These are phyloP conservation scores for Tipula helvola DNA, from an alignment of 2,888 invertebrate species.

Conservation along the genomic window DNA sequence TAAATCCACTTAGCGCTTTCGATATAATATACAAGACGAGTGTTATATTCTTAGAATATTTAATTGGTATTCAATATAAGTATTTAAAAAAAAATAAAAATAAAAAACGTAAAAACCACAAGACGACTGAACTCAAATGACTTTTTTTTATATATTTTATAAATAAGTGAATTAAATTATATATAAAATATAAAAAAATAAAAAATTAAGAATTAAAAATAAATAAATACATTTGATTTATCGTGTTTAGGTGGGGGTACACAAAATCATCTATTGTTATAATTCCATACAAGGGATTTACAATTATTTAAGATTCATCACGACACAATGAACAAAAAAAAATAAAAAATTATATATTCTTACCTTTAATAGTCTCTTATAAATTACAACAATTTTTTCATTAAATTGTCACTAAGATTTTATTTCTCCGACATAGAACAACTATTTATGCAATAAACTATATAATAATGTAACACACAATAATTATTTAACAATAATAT, in stretches of 20 bases:
- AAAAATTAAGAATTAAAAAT: neutral
- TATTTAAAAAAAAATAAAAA: neutral
- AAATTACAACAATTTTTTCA: neutral
- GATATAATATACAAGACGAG: neutral
- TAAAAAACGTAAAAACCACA: neutral
- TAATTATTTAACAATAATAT: neutral
- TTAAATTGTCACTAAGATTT: constrained; percentile 7
- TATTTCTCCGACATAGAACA: neutral
- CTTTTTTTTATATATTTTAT: neutral
- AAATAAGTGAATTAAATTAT: neutral
- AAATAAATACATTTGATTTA: neutral
- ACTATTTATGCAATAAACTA: neutral
- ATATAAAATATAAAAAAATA: neutral
- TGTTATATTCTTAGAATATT: neutral
- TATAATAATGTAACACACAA: neutral
- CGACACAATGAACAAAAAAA: neutral
- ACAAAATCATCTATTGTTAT: neutral
- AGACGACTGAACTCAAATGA: neutral
- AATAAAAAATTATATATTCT: neutral
- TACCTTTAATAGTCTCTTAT: neutral
- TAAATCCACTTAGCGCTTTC: neutral
- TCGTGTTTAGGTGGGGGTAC: neutral
- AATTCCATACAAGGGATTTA: constrained; percentile 4
- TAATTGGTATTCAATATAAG: neutral
- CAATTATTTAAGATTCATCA: constrained; percentile 7